Evolutionary conservation across 2,888 invertebrate genomes (phyloP).

Genomic region (Rotaria magnacalcarata): DNA sequence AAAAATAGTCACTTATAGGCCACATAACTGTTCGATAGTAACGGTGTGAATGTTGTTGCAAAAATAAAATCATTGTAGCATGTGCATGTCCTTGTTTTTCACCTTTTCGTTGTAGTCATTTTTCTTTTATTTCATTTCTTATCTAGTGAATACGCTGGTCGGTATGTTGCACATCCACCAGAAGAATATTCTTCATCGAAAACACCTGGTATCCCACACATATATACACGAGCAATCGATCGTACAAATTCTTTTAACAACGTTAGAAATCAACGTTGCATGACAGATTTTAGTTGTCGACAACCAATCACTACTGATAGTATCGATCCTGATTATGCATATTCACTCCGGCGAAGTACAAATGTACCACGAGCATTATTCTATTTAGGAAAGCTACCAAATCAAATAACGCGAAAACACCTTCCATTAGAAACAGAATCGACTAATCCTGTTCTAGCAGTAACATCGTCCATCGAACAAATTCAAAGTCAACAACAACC

Average conservation of each 20-base stretch:
- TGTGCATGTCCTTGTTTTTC: too few relatives aligned
- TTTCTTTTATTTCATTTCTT: background rate
- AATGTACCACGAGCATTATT: background rate
- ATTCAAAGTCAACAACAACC: background rate
- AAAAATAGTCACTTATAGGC: too few relatives aligned
- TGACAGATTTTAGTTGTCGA: background rate
- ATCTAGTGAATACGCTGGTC: background rate
- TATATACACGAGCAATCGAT: background rate
- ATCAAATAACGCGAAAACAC: background rate
- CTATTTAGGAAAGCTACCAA: background rate
- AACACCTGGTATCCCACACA: background rate
- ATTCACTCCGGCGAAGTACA: background rate
- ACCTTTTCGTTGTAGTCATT: too few relatives aligned
- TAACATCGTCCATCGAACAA: background rate
- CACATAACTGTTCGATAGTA: too few relatives aligned
- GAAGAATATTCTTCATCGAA: background rate
- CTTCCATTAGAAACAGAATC: background rate
- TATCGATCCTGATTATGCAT: background rate
- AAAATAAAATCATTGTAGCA: too few relatives aligned
- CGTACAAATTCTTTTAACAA: background rate
- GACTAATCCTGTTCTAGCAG: background rate
- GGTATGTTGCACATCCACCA: background rate
- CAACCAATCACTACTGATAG: background rate
- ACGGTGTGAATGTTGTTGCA: too few relatives aligned
- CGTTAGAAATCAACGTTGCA: background rate